Evolutionary conservation across 2,888 invertebrate species (phyloP), one percentile per base, ranked within the genome.

Genomic region (Synergus umbraculus): DNA sequence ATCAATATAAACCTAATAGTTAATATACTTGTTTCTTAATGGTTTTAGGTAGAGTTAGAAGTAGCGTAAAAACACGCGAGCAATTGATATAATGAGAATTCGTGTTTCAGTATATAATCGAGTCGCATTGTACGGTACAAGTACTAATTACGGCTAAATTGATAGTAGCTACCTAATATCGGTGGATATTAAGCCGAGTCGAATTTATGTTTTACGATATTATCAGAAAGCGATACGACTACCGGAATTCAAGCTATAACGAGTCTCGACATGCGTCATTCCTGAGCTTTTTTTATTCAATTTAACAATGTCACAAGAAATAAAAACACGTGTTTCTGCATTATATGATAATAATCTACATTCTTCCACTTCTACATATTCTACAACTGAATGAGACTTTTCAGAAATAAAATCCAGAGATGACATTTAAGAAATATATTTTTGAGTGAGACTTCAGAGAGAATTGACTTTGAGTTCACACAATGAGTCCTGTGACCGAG

Each of bases 401-500:
- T n/a, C 2, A 29, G 29, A 29, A 29, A n/a, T n/a, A n/a, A n/a
- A n/a, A n/a, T n/a, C n/a, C n/a, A n/a, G n/a, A n/a, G n/a, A n/a
- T n/a, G n/a, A n/a, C n/a, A n/a, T n/a, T n/a, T n/a, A n/a, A n/a
- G n/a, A n/a, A n/a, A n/a, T n/a, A n/a, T n/a, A n/a, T n/a, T n/a
- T n/a, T n/a, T n/a, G n/a, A n/a, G n/a, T n/a, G n/a, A n/a, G 10
- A 22, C 9, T 18, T 12, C 8, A 0, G 12, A 12, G 18, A 12
- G 44, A 67, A 22, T 73, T 73, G n/a, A 73, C 69, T 73, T 54
- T n/a, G 73, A 73, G 73, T 15, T 69, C 54, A 49, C 46, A 46
- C 15, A 73, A 73, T 46, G 73, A 73, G 37, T 73, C 78, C 76
- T 78, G 46, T 83, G 85, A 86, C 85, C 85, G 82, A 83, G 86